Percentiles rank a stretch among this genome's conserved stretches.
Evolutionary conservation across 2,113 vertebrate species (phyloP).

Genomic region (Neopipo cinnamomea): DNA sequence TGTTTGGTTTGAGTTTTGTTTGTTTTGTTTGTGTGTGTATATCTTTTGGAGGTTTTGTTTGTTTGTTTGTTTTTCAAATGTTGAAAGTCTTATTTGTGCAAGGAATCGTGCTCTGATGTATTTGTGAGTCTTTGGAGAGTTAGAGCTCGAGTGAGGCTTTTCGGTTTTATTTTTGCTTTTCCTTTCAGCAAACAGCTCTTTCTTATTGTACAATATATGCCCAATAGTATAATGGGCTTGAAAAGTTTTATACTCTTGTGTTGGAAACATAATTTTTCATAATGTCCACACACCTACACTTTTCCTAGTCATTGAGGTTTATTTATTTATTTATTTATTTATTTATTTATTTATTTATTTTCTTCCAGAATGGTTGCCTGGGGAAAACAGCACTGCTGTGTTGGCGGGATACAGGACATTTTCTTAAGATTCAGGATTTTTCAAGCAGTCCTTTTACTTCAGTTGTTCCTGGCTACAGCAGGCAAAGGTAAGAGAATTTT

Average conservation of each 20-base stretch:
- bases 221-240: not conserved
- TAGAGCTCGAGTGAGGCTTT: not conserved
- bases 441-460: slow-evolving; percentile 66
- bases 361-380: slow-evolving; percentile 72
- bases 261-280: not conserved
- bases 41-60: not conserved
- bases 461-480: slow-evolving; percentile 67
- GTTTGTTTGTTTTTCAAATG: not conserved
- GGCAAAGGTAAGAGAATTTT: slow-evolving; percentile 65
- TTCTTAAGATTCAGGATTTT: slow-evolving; percentile 57
- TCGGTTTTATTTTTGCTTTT: not conserved
- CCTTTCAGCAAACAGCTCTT: not conserved
- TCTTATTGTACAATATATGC: not conserved
- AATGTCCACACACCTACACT: not conserved
- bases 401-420: slow-evolving; percentile 53
- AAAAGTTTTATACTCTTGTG: not conserved
- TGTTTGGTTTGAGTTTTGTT: not conserved
- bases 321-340: not conserved
- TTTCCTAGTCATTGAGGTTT: not conserved
- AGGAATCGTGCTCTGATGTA: not conserved
- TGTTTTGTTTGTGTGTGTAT: not conserved
- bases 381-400: slow-evolving; percentile 32
- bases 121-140: not conserved
- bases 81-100: not conserved
- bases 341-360: not conserved